These are phyloP conservation scores for Parnassius apollo DNA, from an alignment of 2,888 invertebrate genomes.

Conservation along the genomic window DNA sequence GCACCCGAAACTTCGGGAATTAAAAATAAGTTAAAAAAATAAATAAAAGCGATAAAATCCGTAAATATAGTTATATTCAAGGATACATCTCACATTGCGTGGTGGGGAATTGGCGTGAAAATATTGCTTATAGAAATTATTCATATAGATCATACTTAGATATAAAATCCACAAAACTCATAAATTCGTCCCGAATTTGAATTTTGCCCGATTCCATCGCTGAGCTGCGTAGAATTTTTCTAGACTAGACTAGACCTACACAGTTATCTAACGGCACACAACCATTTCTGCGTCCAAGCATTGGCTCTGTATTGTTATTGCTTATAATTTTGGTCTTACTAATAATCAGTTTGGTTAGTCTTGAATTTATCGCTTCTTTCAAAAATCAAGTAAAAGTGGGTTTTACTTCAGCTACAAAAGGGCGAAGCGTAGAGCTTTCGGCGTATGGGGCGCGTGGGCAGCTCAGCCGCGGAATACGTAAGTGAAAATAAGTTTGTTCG, in stretches of 20 bases:
- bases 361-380: no score
- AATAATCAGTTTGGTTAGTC: no score
- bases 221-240: slow-evolving; percentile 64
- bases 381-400: no score
- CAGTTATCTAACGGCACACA: slow-evolving; percentile 75
- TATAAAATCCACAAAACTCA: slow-evolving; percentile 33
- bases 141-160: no score
- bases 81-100: no score
- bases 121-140: no score
- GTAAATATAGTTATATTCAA: no score
- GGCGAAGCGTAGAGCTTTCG: background rate
- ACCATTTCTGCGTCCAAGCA: slow-evolving; percentile 71
- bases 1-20: no score
- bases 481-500: slow-evolving; percentile 43
- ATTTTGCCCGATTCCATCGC: slow-evolving; percentile 65
- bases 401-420: no score
- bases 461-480: slow-evolving; percentile 7
- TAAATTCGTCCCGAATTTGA: slow-evolving; percentile 58
- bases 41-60: no score
- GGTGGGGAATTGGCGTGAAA: no score
- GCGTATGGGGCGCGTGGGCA: slow-evolving; percentile 20
- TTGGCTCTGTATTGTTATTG: slow-evolving; percentile 57
- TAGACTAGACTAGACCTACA: slow-evolving; percentile 70
- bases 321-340: slow-evolving; percentile 35
- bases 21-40: no score